These are phyloP conservation scores for Hyperoodon ampullatus DNA, from an alignment of 2,113 vertebrate genomes.

Conservation along the genomic window DNA sequence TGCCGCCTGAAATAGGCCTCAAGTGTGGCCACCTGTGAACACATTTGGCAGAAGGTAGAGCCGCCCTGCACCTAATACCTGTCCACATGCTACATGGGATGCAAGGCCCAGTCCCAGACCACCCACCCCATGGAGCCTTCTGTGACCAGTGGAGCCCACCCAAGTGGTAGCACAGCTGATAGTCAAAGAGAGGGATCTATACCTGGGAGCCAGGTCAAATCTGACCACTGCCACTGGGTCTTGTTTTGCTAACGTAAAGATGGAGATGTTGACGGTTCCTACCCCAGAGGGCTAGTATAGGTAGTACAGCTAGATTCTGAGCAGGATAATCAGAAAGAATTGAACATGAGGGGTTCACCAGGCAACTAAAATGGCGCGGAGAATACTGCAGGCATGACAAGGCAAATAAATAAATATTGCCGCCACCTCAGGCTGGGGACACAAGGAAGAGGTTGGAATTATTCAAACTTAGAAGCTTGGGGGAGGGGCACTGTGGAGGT, in stretches of 20 bases:
- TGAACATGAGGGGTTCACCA: background rate
- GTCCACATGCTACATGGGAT: accelerated
- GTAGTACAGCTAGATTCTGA: accelerated
- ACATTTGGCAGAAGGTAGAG: background rate
- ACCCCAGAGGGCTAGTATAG: accelerated
- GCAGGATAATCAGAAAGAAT: background rate
- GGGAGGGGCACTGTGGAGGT: too few relatives aligned
- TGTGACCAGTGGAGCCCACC: accelerated
- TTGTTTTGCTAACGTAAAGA: background rate
- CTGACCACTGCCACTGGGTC: background rate
- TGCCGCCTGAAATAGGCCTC: background rate
- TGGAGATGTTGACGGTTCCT: background rate
- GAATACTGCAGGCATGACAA: background rate
- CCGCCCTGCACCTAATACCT: background rate
- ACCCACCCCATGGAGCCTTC: background rate
- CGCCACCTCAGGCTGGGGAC: background rate
- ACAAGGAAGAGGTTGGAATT: background rate
- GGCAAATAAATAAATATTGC: background rate
- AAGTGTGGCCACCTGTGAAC: background rate
- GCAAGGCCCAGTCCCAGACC: background rate
- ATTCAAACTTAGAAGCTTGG: background rate
- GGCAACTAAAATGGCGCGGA: background rate
- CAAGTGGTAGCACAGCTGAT: background rate
- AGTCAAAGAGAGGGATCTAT: accelerated
- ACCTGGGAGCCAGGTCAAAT: background rate